These are phyloP conservation scores for Nowickia ferox DNA, from an alignment of 2,888 invertebrate species.

Conservation along the genomic window DNA sequence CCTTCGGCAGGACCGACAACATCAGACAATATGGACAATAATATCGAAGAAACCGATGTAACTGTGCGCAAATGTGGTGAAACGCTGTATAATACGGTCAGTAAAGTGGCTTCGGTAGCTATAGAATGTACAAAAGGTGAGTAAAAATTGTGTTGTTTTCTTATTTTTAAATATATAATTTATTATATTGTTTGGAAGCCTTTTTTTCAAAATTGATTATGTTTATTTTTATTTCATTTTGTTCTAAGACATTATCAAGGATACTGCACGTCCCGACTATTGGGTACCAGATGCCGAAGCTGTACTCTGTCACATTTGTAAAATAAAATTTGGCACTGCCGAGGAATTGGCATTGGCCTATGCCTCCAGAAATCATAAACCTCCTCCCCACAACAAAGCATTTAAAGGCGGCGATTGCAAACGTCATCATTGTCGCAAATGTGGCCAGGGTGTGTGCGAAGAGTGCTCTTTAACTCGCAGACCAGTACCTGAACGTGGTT, in stretches of 20 bases:
- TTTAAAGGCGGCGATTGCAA: constrained; percentile 78
- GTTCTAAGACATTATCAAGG: constrained; percentile 86
- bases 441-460: constrained; percentile 89
- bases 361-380: constrained; percentile 40
- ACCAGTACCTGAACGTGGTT: constrained; percentile 89
- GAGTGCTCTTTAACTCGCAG: constrained; percentile 84
- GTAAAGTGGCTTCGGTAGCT: constrained; percentile 87
- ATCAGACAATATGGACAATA: neutral
- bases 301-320: constrained; percentile 87
- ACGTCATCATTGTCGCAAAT: constrained; percentile 88
- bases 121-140: constrained; percentile 89
- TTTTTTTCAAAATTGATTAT: constrained; percentile 48
- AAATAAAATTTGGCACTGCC: constrained; percentile 85
- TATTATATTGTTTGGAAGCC: constrained; percentile 45
- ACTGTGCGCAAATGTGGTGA: constrained; percentile 87
- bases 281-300: constrained; percentile 91
- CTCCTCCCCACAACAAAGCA: constrained; percentile 41
- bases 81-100: constrained; percentile 88
- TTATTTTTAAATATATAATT: neutral
- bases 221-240: constrained; percentile 23
- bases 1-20: constrained; percentile 77
- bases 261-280: constrained; percentile 89
- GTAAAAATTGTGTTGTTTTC: constrained; percentile 9
- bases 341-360: constrained; percentile 82
- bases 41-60: constrained; percentile 84